A percentile compares a stretch with the other conserved stretches of the same genome.
phyloP scores from a whole-genome alignment of 2,797 vertebrate genomes.

The Austrolebias charrua region DNA sequence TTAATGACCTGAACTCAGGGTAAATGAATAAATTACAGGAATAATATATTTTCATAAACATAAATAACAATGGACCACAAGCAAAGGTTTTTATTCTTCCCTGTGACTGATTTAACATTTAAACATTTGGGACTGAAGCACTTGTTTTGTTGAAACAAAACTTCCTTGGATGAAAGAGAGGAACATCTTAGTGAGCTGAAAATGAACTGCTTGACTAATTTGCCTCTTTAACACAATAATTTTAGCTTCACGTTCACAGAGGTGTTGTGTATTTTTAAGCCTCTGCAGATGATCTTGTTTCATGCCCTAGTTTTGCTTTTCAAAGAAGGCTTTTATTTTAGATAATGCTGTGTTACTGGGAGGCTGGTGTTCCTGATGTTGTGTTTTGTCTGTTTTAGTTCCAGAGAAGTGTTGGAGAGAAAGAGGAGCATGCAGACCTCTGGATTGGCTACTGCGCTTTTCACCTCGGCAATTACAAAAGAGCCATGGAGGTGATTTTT shows the following conservation, averaged over 20 bases:
- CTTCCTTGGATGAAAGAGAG: too few relatives aligned
- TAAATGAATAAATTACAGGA: too few relatives aligned
- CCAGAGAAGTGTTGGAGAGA: slow-evolving; percentile 86
- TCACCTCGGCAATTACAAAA: slow-evolving; percentile 93
- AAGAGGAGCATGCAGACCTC: slow-evolving; percentile 84
- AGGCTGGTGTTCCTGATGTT: slow-evolving; percentile 23
- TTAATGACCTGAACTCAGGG: too few relatives aligned
- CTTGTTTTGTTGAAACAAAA: too few relatives aligned
- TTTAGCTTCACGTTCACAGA: neutral
- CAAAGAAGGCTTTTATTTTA: neutral
- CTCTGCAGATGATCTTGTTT: slow-evolving; percentile 3
- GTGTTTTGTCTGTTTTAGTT: slow-evolving; percentile 81
- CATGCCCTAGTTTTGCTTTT: slow-evolving; percentile 10
- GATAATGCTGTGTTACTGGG: neutral
- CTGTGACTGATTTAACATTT: too few relatives aligned
- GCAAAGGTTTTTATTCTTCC: too few relatives aligned
- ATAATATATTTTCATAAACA: too few relatives aligned
- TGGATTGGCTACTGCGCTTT: slow-evolving; percentile 96
- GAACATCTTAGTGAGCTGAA: neutral
- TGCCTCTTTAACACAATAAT: too few relatives aligned
- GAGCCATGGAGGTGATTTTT: slow-evolving; percentile 88
- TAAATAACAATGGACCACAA: too few relatives aligned
- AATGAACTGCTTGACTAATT: too few relatives aligned
- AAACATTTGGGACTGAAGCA: too few relatives aligned
- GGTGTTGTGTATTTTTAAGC: neutral